Base-by-base conservation (phyloP, 2,888 invertebrate species). In the Rapana venosa region DNA sequence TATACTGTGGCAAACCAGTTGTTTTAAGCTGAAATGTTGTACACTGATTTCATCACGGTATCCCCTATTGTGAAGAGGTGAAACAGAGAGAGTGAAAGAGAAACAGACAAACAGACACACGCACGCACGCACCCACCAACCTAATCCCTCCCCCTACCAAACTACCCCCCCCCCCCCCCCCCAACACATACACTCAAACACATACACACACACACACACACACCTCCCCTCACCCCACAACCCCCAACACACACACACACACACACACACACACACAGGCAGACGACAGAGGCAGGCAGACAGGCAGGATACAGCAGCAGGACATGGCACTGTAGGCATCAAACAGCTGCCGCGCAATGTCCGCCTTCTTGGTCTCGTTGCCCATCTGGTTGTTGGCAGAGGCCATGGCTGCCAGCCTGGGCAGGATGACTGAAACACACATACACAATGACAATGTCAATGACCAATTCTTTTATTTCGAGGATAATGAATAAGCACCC, bases 291-390 rank as follows among this genome's bases (percentile, higher is more conserved):
- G 8, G 47, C 2, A 47, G 47, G 47, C 2, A 47, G 47, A 47
- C 74, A 0, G n/a, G n/a, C n/a, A 95, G 95, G 95, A 95, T 96
- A 96, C 96, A 96, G 92, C 96, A 96, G 92, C 96, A 96, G 35
- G 96, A 96, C 87, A 96, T 93, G 88, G 97, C 97, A 35, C 97
- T 97, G 94, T 97, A 97, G 0, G 97, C 97, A 93, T 97, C 97
- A 87, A 97, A 96, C 87, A 97, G 95, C 83, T 97, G 97, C 89
- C 97, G 96, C 17, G 97, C 97, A 90, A 97, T 96, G 93, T 97
- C 97, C 87, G 96, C 95, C 94, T 97, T 97, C 92, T 97, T 96
- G 6, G 96, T 96, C 93, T 97, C 97, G 93, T 97, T 97, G 56
- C 96, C 95, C 93, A 96, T 96, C 92, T 97, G 97, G 90, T 97